Conservation (phyloP, 2,888 invertebrate species). For the Hypercompe scribonia region DNA sequence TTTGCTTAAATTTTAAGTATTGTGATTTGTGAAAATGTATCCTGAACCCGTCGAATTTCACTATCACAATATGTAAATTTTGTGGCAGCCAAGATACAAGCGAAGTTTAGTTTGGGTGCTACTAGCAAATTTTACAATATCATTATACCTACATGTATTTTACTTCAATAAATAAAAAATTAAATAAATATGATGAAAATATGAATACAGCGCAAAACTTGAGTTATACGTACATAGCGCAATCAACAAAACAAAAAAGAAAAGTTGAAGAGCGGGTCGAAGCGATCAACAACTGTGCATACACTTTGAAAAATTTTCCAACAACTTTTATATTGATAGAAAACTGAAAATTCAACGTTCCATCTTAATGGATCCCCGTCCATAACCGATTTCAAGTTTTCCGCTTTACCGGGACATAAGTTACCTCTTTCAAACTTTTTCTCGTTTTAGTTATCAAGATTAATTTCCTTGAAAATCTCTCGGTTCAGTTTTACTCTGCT, state of each 20-base stretch:
- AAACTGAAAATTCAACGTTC: constrained; percentile 47
- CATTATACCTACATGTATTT: too few relatives aligned
- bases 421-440: constrained; percentile 38
- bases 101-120: too few relatives aligned
- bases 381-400: constrained; percentile 51
- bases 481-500: constrained; percentile 12
- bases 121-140: too few relatives aligned
- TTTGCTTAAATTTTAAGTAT: too few relatives aligned
- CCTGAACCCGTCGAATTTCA: too few relatives aligned
- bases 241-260: not conserved
- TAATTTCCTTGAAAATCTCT: constrained; percentile 28
- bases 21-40: too few relatives aligned
- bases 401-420: constrained; percentile 41
- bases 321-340: constrained; percentile 40
- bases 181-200: too few relatives aligned
- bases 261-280: not conserved
- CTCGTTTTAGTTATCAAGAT: constrained; percentile 44
- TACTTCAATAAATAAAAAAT: too few relatives aligned
- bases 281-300: constrained; percentile 34
- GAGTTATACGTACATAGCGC: not conserved
- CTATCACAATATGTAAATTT: too few relatives aligned
- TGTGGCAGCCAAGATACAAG: too few relatives aligned
- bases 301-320: constrained; percentile 31
- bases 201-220: not conserved
- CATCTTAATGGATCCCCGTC: constrained; percentile 41